These are phyloP conservation scores for Lytechinus variegatus DNA, from an alignment of 35 echinoderm and acorn worm species.

Conservation along the genomic window DNA sequence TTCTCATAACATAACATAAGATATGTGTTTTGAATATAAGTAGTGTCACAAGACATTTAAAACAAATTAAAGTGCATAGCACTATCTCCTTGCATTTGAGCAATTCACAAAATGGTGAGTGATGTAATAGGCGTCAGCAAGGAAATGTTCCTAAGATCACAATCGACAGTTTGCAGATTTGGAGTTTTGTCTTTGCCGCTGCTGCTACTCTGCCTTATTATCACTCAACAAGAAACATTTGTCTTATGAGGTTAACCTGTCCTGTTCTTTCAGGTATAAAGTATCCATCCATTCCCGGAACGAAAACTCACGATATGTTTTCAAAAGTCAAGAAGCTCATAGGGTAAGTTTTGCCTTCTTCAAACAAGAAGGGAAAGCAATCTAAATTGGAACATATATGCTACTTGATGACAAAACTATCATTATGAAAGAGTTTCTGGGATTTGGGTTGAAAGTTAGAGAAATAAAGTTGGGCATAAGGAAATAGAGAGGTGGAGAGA, in stretches of 20 bases:
- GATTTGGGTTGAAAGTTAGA: too few species aligned
- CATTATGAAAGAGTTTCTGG: neutral
- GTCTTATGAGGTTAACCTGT: neutral
- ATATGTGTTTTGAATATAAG: too few species aligned
- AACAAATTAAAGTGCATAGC: too few species aligned
- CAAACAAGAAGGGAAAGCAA: neutral
- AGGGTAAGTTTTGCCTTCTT: neutral
- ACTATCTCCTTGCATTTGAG: too few species aligned
- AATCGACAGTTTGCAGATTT: too few species aligned
- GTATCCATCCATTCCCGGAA: neutral
- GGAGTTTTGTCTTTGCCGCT: neutral
- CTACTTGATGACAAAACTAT: neutral
- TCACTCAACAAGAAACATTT: neutral
- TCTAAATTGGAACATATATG: neutral
- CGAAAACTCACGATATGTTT: neutral
- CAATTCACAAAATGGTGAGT: too few species aligned
- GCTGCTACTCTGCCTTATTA: neutral
- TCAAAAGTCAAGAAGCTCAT: neutral
- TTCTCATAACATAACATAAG: too few species aligned
- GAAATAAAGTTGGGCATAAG: too few species aligned
- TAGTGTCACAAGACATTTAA: too few species aligned
- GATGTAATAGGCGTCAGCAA: too few species aligned
- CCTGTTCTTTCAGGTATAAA: conserved; percentile 3
- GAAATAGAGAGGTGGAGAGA: neutral
- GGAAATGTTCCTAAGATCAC: too few species aligned